Conservation (phyloP, 2,888 invertebrate genomes). For the Lepas anatifera region DNA sequence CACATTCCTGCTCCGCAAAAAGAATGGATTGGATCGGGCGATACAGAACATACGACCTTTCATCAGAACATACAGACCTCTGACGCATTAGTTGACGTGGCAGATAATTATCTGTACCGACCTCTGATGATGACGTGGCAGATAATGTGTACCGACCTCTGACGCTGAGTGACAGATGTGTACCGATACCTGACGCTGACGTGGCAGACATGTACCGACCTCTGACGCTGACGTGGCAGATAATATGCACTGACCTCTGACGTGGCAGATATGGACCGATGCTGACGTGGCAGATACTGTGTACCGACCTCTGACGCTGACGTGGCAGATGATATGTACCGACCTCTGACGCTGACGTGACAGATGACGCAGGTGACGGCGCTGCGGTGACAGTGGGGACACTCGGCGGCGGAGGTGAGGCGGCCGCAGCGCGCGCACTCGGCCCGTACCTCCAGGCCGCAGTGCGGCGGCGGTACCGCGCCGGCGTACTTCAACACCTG, state of each 20-base stretch:
- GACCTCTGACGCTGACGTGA: conserved; percentile 53
- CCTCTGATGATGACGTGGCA: conserved; percentile 77
- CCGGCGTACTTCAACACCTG: conserved; percentile 13
- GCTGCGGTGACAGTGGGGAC: conserved; percentile 53
- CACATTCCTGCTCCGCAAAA: too few species aligned
- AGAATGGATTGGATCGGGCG: too few species aligned
- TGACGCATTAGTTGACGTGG: too few species aligned
- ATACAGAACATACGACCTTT: too few species aligned
- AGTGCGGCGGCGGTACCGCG: conserved; percentile 32
- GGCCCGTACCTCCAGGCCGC: conserved; percentile 58
- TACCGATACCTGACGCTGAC: too few species aligned
- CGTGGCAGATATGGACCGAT: not conserved
- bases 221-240: too few species aligned
- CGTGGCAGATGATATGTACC: conserved; percentile 69
- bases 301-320: conserved; percentile 59
- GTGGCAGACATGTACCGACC: too few species aligned
- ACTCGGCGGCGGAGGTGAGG: conserved; percentile 48
- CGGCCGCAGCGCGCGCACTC: conserved; percentile 58
- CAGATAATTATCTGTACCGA: conserved; percentile 27
- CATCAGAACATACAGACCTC: too few species aligned
- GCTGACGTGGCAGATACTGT: conserved; percentile 46
- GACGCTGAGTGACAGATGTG: too few species aligned
- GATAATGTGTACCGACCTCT: conserved; percentile 55
- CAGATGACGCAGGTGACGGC: conserved; percentile 73
- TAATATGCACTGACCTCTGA: too few species aligned